Conservation (phyloP, 1,140 invertebrate genomes). For the Lanistes nyassanus region DNA sequence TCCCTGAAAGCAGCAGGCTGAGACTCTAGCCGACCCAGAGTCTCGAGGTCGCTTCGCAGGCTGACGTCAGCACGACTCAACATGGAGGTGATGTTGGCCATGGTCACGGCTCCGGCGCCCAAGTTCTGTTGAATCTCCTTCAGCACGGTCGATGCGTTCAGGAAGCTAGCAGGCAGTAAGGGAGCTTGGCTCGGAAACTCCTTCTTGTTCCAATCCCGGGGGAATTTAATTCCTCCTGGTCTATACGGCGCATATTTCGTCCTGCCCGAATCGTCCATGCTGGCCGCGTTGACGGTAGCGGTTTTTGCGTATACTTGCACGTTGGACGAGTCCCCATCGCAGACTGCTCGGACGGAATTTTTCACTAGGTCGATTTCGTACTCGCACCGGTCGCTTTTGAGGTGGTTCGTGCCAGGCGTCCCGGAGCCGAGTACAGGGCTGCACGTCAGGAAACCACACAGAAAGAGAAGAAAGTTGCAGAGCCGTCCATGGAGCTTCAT, state of each 20-base stretch:
- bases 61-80: constrained; percentile 30
- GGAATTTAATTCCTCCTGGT: not conserved
- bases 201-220: not conserved
- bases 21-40: constrained; percentile 22
- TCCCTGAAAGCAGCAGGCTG: constrained; percentile 31
- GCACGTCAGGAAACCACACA: no score
- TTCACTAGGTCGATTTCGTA: constrained; percentile 42
- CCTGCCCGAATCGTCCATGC: constrained; percentile 1
- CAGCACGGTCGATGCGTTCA: constrained; percentile 32
- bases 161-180: constrained; percentile 16
- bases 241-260: constrained; percentile 10
- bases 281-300: constrained; percentile 24
- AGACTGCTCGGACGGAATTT: constrained; percentile 39
- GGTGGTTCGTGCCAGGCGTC: constrained; percentile 15
- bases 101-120: constrained; percentile 4
- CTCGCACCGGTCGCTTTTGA: constrained; percentile 41
- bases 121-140: constrained; percentile 32
- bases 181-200: not conserved
- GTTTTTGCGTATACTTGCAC: constrained; percentile 39
- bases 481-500: no score
- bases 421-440: not conserved
- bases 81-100: constrained; percentile 33
- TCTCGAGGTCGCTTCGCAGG: constrained; percentile 32
- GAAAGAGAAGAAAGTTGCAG: no score
- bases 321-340: constrained; percentile 32